Evolutionary conservation across 2,113 vertebrate species (phyloP).

Genomic region (Eolophus roseicapilla): DNA sequence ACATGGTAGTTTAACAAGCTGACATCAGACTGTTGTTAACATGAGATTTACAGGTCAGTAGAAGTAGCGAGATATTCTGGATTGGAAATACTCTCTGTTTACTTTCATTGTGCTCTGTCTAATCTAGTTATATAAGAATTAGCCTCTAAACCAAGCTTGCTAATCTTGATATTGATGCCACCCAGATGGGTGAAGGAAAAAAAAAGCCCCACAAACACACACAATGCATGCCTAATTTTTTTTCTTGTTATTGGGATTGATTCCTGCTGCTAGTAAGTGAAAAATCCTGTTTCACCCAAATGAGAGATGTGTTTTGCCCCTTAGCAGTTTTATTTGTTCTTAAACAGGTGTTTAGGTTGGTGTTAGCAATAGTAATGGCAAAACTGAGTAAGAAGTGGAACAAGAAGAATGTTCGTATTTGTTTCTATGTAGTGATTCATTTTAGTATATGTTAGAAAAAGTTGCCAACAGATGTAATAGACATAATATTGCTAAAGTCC

Average conservation of each 20-base stretch:
- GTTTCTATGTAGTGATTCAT: neutral
- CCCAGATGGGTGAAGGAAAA: neutral
- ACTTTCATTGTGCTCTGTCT: neutral
- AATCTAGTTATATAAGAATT: neutral
- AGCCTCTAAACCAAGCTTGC: neutral
- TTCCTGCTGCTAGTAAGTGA: neutral
- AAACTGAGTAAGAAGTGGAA: neutral
- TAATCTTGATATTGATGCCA: neutral
- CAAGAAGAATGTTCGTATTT: neutral
- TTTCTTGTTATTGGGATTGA: neutral
- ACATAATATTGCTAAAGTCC: neutral
- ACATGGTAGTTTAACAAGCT: neutral
- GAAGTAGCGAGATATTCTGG: neutral
- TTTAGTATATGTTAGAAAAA: neutral
- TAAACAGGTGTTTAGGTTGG: neutral
- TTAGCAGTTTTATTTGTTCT: neutral
- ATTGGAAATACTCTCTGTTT: neutral
- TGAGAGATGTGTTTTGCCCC: neutral
- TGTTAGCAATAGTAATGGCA: neutral
- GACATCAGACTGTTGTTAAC: neutral
- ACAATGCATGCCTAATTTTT: neutral
- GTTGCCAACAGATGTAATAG: neutral
- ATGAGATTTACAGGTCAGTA: neutral
- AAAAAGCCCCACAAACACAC: neutral
- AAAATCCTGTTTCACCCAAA: neutral